These are phyloP conservation scores for Ciconia stormi DNA, from an alignment of 2,113 vertebrate genomes.

Conservation along the genomic window DNA sequence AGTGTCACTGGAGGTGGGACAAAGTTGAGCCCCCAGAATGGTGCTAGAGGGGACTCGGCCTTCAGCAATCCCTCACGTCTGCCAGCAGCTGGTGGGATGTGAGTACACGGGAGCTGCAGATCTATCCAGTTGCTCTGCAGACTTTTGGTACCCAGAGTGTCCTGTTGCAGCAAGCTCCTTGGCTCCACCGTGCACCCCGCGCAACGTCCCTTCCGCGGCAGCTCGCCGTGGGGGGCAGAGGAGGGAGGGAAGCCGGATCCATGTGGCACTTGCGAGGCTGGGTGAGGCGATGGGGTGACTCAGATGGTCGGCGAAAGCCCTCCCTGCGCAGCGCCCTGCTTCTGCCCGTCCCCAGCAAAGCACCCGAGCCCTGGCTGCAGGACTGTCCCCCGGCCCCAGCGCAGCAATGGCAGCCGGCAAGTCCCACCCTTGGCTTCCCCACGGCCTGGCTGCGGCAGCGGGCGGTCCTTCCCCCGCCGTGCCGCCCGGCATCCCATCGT, in stretches of 20 bases:
- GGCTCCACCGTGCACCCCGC: fast-evolving
- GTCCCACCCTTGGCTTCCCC: neutral
- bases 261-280: fast-evolving
- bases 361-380: neutral
- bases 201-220: fast-evolving
- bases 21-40: fast-evolving
- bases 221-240: neutral
- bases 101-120: neutral
- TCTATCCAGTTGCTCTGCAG: neutral
- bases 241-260: neutral
- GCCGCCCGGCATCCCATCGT: fast-evolving
- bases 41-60: too few species aligned
- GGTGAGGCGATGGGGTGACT: neutral
- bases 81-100: neutral
- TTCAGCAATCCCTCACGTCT: neutral
- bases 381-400: neutral
- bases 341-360: neutral
- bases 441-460: fast-evolving
- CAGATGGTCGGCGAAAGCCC: too few species aligned
- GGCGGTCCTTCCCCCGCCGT: fast-evolving
- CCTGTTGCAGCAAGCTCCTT: neutral
- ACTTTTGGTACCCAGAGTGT: neutral
- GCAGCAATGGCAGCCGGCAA: neutral
- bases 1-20: neutral
- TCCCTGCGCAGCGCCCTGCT: neutral